Percentiles rank a stretch among this genome's conserved stretches.
phyloP scores from a whole-genome alignment of 2,113 vertebrate species.

The Symphodus melops region DNA sequence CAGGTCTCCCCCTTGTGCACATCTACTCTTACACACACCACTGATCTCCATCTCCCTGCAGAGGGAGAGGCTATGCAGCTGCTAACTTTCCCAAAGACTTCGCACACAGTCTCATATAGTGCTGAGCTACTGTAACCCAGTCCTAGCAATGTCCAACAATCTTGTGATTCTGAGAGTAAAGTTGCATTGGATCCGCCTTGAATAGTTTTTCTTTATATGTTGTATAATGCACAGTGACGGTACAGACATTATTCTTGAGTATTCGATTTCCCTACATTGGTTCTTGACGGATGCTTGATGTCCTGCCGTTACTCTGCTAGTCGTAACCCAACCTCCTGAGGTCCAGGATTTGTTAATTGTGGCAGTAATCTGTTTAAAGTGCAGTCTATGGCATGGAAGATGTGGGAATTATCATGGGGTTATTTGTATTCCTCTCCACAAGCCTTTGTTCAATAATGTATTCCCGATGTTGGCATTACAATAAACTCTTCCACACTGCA shows the following conservation, averaged over 20 bases:
- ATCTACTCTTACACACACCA: conserved; percentile 72
- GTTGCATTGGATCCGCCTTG: conserved; percentile 50
- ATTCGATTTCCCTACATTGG: conserved; percentile 49
- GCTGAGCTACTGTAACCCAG: conserved; percentile 64
- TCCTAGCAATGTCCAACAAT: conserved; percentile 50
- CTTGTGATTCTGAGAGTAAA: conserved; percentile 29
- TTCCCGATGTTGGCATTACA: conserved; percentile 62
- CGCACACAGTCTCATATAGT: conserved; percentile 31
- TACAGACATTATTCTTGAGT: conserved; percentile 28
- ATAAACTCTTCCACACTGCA: conserved; percentile 32
- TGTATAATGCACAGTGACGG: conserved; percentile 57
- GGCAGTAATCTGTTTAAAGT: conserved; percentile 69
- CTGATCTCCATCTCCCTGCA: conserved; percentile 65
- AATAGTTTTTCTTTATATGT: conserved; percentile 58
- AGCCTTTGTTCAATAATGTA: conserved; percentile 67
- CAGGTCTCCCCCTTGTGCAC: conserved; percentile 68
- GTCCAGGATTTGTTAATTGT: conserved; percentile 64
- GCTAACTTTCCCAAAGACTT: conserved; percentile 69
- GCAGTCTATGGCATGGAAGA: conserved; percentile 32
- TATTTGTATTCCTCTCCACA: conserved; percentile 59
- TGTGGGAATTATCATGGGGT: conserved; percentile 49
- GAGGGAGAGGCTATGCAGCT: conserved; percentile 67
- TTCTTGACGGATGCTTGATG: conserved; percentile 57
- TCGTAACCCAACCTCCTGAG: conserved; percentile 17
- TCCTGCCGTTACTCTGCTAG: conserved; percentile 52